Evolutionary conservation across 2,113 vertebrate species (phyloP).

Genomic region (Archilochus colubris): DNA sequence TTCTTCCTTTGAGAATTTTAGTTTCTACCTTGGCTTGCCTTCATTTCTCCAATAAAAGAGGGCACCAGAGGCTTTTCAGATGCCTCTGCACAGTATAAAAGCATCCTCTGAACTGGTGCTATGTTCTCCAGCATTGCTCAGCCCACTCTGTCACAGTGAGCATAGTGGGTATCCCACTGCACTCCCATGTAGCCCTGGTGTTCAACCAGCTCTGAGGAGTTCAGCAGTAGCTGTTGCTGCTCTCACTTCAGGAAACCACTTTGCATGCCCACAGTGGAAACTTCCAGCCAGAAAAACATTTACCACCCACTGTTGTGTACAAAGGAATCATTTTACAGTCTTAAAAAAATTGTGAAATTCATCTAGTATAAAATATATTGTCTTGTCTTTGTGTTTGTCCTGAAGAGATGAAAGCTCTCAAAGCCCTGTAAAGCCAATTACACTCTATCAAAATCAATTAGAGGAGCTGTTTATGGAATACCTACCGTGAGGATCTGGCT

Average conservation of each 20-base stretch:
- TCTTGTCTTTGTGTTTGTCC: conserved; percentile 24
- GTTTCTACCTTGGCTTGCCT: not conserved
- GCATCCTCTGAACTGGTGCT: not conserved
- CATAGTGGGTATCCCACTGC: not conserved
- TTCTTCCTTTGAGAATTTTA: not conserved
- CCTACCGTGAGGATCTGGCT: conserved; percentile 61
- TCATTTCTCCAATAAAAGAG: not conserved
- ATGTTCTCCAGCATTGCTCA: not conserved
- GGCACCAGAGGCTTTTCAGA: not conserved
- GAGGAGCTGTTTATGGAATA: conserved; percentile 48
- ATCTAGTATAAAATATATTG: not conserved
- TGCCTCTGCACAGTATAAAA: not conserved
- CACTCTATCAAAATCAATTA: conserved; percentile 61
- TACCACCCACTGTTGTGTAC: not conserved
- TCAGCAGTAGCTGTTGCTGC: not conserved
- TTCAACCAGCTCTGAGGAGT: fast-evolving
- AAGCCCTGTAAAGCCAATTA: conserved; percentile 58
- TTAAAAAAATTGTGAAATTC: conserved; percentile 20
- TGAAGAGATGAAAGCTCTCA: conserved; percentile 36
- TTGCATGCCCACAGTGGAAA: not conserved
- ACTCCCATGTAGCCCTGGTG: not conserved
- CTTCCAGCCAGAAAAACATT: not conserved
- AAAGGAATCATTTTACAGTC: not conserved
- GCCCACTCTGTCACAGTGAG: not conserved
- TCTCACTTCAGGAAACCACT: not conserved